Evolutionary conservation across 2,888 invertebrate genomes (phyloP).

Genomic region (Phyllotreta cruciferae): DNA sequence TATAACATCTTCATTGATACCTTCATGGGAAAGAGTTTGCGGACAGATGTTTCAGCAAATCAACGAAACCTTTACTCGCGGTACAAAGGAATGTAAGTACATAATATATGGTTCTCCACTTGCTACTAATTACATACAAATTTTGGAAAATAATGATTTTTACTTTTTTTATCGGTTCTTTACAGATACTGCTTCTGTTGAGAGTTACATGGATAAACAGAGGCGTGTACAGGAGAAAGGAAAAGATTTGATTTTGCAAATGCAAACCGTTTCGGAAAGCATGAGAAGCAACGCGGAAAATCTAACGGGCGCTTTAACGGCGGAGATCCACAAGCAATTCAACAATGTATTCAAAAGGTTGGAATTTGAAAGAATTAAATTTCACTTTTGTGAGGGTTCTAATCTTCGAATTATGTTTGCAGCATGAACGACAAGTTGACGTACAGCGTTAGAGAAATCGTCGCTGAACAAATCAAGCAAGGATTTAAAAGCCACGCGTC

Average conservation of each 20-base stretch:
- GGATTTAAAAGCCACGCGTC: slow-evolving; percentile 68
- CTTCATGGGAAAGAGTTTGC: slow-evolving; percentile 86
- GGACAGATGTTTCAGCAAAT: slow-evolving; percentile 88
- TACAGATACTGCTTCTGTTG: slow-evolving; percentile 59
- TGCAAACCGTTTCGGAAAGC: slow-evolving; percentile 57
- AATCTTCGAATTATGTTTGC: slow-evolving; percentile 36
- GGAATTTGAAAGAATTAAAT: slow-evolving; percentile 3
- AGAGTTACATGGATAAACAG: slow-evolving; percentile 59
- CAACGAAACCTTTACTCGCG: slow-evolving; percentile 85
- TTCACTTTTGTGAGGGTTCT: slow-evolving; percentile 1
- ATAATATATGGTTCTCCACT: neutral
- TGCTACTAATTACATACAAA: neutral
- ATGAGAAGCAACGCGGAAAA: slow-evolving; percentile 57
- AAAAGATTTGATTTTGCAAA: slow-evolving; percentile 58
- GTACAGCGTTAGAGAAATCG: slow-evolving; percentile 55
- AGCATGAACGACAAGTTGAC: slow-evolving; percentile 59
- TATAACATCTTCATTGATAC: slow-evolving; percentile 78
- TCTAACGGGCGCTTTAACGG: slow-evolving; percentile 50
- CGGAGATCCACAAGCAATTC: slow-evolving; percentile 57
- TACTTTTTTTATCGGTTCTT: slow-evolving; percentile 31
- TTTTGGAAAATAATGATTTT: neutral
- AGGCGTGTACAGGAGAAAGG: slow-evolving; percentile 58
- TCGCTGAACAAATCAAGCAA: slow-evolving; percentile 59
- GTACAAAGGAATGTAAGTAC: slow-evolving; percentile 87
- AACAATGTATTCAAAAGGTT: slow-evolving; percentile 55